Conservation (phyloP, 2,113 vertebrate species). For the Australoheros scitulus region DNA sequence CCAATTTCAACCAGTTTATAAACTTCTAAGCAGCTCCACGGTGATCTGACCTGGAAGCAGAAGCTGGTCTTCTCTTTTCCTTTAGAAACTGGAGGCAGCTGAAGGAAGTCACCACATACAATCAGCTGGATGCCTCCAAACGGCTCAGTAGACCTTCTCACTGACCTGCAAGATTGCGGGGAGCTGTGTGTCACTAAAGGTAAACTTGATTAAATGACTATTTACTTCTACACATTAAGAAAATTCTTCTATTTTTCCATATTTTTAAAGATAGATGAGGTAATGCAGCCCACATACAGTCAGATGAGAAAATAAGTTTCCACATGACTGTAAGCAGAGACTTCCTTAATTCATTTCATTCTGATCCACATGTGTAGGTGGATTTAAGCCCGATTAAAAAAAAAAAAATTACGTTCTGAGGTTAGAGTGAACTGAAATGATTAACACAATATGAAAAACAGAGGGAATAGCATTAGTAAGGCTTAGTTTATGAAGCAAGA, state of each 20-base stretch:
- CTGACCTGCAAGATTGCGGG: conserved; percentile 72
- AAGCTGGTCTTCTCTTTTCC: conserved; percentile 85
- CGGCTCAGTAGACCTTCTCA: conserved; percentile 87
- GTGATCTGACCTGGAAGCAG: conserved; percentile 90
- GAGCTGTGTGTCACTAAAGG: not conserved
- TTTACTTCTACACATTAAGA: not conserved
- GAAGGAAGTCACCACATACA: conserved; percentile 96
- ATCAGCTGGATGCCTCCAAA: conserved; percentile 98
- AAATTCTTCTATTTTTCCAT: not conserved
- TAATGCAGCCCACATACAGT: not conserved
- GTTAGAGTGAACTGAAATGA: not conserved
- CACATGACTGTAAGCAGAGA: not conserved
- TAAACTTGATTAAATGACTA: not conserved
- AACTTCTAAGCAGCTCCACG: not conserved
- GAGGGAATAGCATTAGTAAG: not conserved
- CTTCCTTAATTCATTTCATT: not conserved
- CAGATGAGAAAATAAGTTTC: not conserved
- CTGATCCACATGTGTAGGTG: not conserved
- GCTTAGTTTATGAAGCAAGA: not conserved
- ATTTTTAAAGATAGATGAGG: too few species aligned
- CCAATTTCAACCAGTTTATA: not conserved
- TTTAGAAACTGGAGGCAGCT: conserved; percentile 91
- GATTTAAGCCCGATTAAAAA: not conserved
- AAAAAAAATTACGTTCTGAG: not conserved
- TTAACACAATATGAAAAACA: not conserved